Percentiles rank a stretch among this genome's conserved stretches.
Conservation (phyloP, 2,888 invertebrate genomes). For the Geotrupes spiniger region DNA sequence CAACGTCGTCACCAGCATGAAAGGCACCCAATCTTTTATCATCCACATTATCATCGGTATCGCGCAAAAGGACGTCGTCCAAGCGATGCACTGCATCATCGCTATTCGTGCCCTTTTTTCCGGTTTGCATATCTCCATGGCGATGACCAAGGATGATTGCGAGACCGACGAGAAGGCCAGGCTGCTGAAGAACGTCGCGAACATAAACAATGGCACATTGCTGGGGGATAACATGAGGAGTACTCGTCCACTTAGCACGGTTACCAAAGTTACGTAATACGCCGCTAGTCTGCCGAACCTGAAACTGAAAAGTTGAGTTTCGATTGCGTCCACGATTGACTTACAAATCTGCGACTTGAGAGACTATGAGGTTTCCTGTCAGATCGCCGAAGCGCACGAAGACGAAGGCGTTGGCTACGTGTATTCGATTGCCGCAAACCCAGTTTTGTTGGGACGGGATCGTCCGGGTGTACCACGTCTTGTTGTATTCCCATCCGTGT, state of each 20-base stretch:
- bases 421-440: conserved; percentile 57
- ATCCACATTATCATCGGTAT: conserved; percentile 56
- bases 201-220: conserved; percentile 49
- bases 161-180: conserved; percentile 51
- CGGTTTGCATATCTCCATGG: conserved; percentile 55
- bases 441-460: conserved; percentile 55
- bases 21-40: conserved; percentile 52
- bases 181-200: conserved; percentile 49
- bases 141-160: conserved; percentile 53
- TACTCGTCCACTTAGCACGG: conserved; percentile 49
- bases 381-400: conserved; percentile 55
- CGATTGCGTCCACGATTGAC: too few species aligned
- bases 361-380: conserved; percentile 56
- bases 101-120: conserved; percentile 53
- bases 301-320: conserved; percentile 11
- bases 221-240: conserved; percentile 46
- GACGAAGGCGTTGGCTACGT: conserved; percentile 56
- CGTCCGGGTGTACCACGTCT: conserved; percentile 53
- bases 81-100: conserved; percentile 53
- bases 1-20: conserved; percentile 52
- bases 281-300: conserved; percentile 54
- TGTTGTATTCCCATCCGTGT: conserved; percentile 57
- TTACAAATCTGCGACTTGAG: conserved; percentile 59
- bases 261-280: conserved; percentile 51
- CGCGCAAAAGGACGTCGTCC: conserved; percentile 53